Evolutionary conservation across 2,797 vertebrate species (phyloP).

Genomic region (Spinus pinus): DNA sequence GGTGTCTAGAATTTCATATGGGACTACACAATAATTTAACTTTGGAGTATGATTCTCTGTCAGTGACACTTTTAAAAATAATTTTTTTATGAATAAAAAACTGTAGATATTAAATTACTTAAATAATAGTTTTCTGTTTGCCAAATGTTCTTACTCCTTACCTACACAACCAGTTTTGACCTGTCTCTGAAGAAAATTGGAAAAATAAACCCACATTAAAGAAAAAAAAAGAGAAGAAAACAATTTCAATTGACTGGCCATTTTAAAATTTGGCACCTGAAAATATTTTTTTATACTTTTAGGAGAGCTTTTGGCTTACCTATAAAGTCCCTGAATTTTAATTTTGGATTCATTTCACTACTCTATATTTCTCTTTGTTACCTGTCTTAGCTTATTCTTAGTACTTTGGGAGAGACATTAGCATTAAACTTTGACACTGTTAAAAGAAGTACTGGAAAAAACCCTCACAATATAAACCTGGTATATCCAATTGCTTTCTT

Average conservation of each 20-base stretch:
- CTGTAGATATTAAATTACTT: background rate
- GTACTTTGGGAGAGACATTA: background rate
- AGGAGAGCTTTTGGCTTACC: background rate
- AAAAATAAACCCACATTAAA: background rate
- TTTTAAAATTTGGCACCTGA: background rate
- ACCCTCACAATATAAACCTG: accelerated
- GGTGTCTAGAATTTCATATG: background rate
- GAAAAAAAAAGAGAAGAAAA: background rate
- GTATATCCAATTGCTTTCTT: background rate
- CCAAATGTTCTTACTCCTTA: background rate
- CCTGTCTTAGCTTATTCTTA: background rate
- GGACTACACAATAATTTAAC: background rate
- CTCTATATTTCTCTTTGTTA: background rate
- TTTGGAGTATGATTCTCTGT: background rate
- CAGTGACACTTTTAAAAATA: background rate
- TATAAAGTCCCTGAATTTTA: background rate
- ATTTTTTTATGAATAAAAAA: background rate
- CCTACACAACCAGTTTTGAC: background rate
- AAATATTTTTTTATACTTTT: background rate
- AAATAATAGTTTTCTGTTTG: background rate
- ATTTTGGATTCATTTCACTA: background rate
- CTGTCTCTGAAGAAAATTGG: background rate
- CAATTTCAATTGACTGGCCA: background rate
- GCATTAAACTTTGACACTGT: background rate
- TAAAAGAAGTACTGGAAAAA: background rate